Conservation (phyloP, 2,113 vertebrate species). For the Laticauda colubrina region DNA sequence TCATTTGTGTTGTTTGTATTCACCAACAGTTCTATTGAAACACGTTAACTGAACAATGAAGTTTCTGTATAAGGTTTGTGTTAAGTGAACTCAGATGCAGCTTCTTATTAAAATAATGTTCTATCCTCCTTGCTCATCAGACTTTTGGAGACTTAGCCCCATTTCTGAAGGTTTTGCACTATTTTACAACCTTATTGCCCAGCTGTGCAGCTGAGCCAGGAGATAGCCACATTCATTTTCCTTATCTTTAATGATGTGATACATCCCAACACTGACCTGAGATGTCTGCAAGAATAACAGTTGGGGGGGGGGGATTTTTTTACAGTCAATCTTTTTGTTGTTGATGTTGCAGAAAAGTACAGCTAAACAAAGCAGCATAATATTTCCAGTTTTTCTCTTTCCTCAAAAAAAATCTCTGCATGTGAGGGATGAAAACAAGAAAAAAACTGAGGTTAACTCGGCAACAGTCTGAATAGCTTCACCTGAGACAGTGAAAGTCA, state of each 20-base stretch:
- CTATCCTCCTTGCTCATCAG: slow-evolving; percentile 76
- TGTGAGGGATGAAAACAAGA: slow-evolving; percentile 31
- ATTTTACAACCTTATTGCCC: slow-evolving; percentile 74
- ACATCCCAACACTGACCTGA: slow-evolving; percentile 74
- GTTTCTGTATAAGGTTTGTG: slow-evolving; percentile 41
- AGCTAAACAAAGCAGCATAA: slow-evolving; percentile 45
- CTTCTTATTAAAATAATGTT: slow-evolving; percentile 73
- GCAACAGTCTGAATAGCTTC: slow-evolving; percentile 39
- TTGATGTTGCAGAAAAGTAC: slow-evolving; percentile 33
- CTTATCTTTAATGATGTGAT: slow-evolving; percentile 92
- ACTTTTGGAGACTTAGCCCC: slow-evolving; percentile 75
- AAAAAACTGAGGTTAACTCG: neutral
- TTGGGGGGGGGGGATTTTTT: slow-evolving; percentile 49
- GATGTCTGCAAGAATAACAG: slow-evolving; percentile 79
- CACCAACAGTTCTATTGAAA: slow-evolving; percentile 35
- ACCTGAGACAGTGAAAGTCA: slow-evolving; percentile 50
- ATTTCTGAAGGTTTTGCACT: slow-evolving; percentile 78
- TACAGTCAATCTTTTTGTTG: slow-evolving; percentile 53
- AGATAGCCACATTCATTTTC: slow-evolving; percentile 88
- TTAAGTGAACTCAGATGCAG: slow-evolving; percentile 68
- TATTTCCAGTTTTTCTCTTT: slow-evolving; percentile 45
- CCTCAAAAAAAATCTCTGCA: slow-evolving; percentile 45
- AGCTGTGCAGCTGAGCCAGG: slow-evolving; percentile 77
- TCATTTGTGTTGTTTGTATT: slow-evolving; percentile 12
- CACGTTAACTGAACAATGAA: neutral